phyloP scores from a whole-genome alignment of 2,888 invertebrate species.

The Therioaphis trifolii region DNA sequence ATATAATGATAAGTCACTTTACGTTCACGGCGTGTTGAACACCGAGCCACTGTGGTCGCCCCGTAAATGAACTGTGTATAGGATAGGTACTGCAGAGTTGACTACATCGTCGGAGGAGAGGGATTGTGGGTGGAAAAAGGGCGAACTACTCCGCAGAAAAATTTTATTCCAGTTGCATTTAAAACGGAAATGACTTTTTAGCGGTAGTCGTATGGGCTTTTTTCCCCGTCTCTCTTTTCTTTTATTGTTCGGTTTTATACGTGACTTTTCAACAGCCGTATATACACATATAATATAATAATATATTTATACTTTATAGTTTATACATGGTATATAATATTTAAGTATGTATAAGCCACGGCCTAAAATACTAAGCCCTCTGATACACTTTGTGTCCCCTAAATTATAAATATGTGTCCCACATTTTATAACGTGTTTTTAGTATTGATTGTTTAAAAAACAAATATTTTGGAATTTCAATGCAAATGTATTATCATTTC shows the following conservation, averaged over 20 bases:
- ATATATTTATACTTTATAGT: too few relatives aligned
- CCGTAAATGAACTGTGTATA: too few relatives aligned
- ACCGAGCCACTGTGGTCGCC: background rate
- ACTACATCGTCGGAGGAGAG: background rate
- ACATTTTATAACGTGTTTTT: too few relatives aligned
- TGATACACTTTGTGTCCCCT: too few relatives aligned
- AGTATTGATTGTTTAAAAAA: too few relatives aligned
- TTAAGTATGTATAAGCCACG: too few relatives aligned
- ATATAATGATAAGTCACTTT: constrained; percentile 54
- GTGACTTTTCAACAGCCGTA: constrained; percentile 31
- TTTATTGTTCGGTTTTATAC: constrained; percentile 10
- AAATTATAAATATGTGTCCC: too few relatives aligned
- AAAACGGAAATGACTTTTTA: constrained; percentile 40
- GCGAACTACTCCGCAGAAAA: background rate
- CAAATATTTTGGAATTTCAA: too few relatives aligned
- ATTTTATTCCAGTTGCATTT: constrained; percentile 45
- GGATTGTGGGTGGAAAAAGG: background rate
- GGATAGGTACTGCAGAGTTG: background rate
- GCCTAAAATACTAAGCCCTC: too few relatives aligned
- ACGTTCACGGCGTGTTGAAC: constrained; percentile 47
- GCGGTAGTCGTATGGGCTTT: background rate
- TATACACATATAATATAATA: too few relatives aligned
- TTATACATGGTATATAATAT: too few relatives aligned
- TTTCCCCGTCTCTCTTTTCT: background rate
- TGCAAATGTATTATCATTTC: too few relatives aligned